Percentiles rank a stretch among this genome's conserved stretches.
These are phyloP conservation scores for Atherinosoma microstoma DNA, from an alignment of 2,797 vertebrate genomes.

Conservation along the genomic window DNA sequence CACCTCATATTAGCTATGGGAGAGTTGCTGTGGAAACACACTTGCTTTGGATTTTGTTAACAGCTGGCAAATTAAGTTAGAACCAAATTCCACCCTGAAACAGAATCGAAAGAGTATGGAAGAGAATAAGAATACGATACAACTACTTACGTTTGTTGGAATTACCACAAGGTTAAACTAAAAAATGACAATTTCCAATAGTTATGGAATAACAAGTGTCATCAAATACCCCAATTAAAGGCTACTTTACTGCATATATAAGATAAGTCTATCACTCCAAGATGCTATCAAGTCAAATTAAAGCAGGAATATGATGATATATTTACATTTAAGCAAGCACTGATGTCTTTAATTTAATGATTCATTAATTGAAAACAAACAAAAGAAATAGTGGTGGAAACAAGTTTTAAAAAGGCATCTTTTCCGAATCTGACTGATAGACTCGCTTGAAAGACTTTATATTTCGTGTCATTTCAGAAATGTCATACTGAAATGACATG, in stretches of 20 bases:
- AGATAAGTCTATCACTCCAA: too few species aligned
- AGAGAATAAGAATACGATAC: neutral
- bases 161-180: neutral
- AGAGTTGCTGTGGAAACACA: constrained; percentile 55
- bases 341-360: neutral
- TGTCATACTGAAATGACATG: constrained; percentile 15
- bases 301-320: neutral
- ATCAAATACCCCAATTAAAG: neutral
- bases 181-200: neutral
- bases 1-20: constrained; percentile 53
- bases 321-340: neutral
- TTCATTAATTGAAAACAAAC: neutral
- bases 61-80: constrained; percentile 53
- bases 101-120: constrained; percentile 13
- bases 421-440: constrained; percentile 6
- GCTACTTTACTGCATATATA: neutral
- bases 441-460: neutral
- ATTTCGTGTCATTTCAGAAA: constrained; percentile 5
- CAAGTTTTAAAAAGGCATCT: neutral
- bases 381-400: neutral
- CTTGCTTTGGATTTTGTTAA: constrained; percentile 37
- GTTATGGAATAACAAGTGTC: neutral
- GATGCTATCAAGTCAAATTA: too few species aligned
- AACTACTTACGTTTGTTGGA: neutral
- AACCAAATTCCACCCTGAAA: constrained; percentile 46